Percentiles rank a stretch among this genome's conserved stretches.
Conservation (phyloP, 1,140 invertebrate genomes). For the Andricus grossulariae region DNA sequence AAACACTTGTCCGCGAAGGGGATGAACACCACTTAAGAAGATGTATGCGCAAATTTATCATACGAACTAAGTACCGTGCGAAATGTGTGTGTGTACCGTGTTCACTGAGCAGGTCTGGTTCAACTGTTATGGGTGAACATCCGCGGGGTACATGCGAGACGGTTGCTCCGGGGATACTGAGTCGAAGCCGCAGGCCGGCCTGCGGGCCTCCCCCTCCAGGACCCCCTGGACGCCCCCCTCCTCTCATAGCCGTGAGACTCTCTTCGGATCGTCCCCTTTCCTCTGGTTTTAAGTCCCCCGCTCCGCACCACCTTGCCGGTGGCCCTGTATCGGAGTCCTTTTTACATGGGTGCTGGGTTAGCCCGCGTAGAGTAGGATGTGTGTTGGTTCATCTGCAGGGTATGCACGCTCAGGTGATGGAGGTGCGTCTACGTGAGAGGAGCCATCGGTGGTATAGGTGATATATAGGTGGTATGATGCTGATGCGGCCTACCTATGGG, state of each 20-base stretch:
- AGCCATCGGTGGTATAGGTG: neutral
- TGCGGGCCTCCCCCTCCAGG: slow-evolving; percentile 70
- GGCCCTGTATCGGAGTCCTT: slow-evolving; percentile 42
- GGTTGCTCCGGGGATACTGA: slow-evolving; percentile 75
- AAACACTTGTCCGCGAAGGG: neutral
- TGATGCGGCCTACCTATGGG: neutral
- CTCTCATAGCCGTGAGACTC: slow-evolving; percentile 42
- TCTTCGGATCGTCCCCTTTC: slow-evolving; percentile 5
- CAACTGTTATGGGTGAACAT: slow-evolving; percentile 30
- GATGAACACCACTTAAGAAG: neutral
- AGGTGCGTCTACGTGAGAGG: neutral
- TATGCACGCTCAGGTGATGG: neutral
- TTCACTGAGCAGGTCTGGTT: slow-evolving; percentile 6
- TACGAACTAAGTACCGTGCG: neutral
- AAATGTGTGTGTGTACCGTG: slow-evolving; percentile 1
- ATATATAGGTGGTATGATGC: neutral
- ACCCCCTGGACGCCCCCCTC: slow-evolving; percentile 50
- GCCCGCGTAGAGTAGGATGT: slow-evolving; percentile 13
- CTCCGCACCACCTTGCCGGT: slow-evolving; percentile 42
- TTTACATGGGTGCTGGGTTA: slow-evolving; percentile 26
- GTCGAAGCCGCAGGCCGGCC: slow-evolving; percentile 74
- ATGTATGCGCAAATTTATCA: neutral
- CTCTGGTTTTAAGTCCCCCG: slow-evolving; percentile 40
- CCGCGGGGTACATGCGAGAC: slow-evolving; percentile 67
- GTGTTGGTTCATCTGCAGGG: neutral